Conservation (phyloP, 2,113 vertebrate genomes). For the Stictonetta naevosa region DNA sequence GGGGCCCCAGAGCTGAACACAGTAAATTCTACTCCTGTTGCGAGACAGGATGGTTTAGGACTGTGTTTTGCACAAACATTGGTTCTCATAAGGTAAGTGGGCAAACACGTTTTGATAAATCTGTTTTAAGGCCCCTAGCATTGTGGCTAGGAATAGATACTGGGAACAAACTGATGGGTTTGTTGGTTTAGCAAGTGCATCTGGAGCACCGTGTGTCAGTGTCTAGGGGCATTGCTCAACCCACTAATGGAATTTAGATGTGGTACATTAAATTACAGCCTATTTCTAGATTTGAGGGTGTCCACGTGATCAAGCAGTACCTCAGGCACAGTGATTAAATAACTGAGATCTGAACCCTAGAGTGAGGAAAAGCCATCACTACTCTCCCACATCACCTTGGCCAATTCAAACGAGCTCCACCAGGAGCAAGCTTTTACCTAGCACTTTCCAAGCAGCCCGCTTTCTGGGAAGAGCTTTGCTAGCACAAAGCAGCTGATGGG, state of each 20-base stretch:
- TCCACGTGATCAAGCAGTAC: not conserved
- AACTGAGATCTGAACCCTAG: not conserved
- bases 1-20: too few species aligned
- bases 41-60: not conserved
- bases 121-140: not conserved
- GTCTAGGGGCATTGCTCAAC: not conserved
- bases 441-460: not conserved
- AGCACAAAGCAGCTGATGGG: not conserved
- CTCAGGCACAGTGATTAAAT: not conserved
- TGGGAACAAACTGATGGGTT: accelerated
- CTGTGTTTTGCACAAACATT: not conserved
- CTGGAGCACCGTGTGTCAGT: accelerated
- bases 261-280: not conserved
- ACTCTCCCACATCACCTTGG: not conserved
- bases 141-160: not conserved
- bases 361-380: not conserved
- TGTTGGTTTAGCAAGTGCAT: not conserved
- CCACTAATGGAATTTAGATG: not conserved
- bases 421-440: not conserved
- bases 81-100: not conserved
- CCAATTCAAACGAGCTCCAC: not conserved
- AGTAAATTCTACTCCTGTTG: not conserved
- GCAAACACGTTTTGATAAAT: not conserved
- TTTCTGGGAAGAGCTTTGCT: not conserved
- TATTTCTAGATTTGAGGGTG: not conserved